phyloP scores from a whole-genome alignment of 1,140 invertebrate species.

The Euura lappo region DNA sequence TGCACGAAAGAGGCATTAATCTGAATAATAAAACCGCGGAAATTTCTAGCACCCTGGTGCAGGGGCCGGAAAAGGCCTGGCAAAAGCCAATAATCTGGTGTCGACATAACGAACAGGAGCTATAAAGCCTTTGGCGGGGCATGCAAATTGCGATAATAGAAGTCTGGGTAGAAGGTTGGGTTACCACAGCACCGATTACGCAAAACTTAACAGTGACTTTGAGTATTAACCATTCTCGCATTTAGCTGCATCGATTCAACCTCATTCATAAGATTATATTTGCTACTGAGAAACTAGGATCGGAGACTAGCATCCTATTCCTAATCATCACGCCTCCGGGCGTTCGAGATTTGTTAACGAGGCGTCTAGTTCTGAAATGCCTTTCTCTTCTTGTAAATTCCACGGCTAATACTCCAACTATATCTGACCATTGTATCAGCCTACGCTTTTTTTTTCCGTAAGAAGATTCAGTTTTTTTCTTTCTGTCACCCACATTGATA shows the following conservation, averaged over 20 bases:
- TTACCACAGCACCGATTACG: not conserved
- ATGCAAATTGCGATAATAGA: conserved; percentile 5
- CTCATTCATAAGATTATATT: not conserved
- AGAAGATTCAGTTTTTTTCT: no score
- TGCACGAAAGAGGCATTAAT: not conserved
- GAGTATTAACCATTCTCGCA: not conserved
- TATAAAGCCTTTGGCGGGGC: not conserved
- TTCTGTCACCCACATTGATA: no score
- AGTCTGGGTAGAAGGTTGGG: not conserved
- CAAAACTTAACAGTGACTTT: not conserved
- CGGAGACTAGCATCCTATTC: no score
- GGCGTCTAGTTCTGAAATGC: no score
- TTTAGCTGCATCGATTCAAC: not conserved
- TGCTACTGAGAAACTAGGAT: no score
- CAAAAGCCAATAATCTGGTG: not conserved
- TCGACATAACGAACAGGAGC: not conserved
- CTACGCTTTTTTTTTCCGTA: no score
- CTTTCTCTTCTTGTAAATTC: no score
- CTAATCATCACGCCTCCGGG: no score
- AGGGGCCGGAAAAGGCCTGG: not conserved
- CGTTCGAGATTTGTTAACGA: no score
- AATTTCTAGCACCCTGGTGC: not conserved
- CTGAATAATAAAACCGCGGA: not conserved
- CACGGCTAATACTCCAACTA: no score
- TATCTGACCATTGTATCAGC: no score